Base-by-base conservation (phyloP, 2,888 invertebrate species). In the Aquatica leii region DNA sequence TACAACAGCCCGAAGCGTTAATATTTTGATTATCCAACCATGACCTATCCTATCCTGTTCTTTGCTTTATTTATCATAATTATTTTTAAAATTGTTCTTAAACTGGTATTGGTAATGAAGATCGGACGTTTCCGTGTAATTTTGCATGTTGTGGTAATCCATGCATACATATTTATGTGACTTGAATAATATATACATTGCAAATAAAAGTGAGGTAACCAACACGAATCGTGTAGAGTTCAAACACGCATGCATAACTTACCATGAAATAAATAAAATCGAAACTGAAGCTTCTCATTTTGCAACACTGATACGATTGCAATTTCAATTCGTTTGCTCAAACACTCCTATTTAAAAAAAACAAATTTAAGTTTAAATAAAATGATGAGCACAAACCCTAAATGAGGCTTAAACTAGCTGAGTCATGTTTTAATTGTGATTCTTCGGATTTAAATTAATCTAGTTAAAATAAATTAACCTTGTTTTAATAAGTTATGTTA, bases 101-200 rank as follows among this genome's bases (percentile, higher is more conserved):
- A 46, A 46, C 46, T 46, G 46, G 46, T 46, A 46, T 17, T 46
- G 20, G 46, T 46, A 46, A 46, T 46, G 46, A 46, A 46, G 46
- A 46, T 46, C 46, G 17, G 46, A 46, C 50, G 11, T 50, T 34
- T 34, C 34, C 34, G 3, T 50, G 34, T 46, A 20, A 49, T 49
- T 49, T 51, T 31, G 51, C 51, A 48, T 50, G 57, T 50, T 55
- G 57, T 18, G 51, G 14, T 41, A 50, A 51, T 49, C 41, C 24
- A 31, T 51, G 51, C 50, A 41, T 58, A 20, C 40, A 50, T 20
- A 58, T 58, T 58, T 58, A 57, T 58, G 51, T 31, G 58, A 51
- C 50, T 58, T 41, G 51, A 58, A 58, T 58, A 48, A 49, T 49
- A 34, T 24, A 58, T 57, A 50, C 50, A 58, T 58, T 58, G 50